Evolutionary conservation across 2,797 vertebrate species (phyloP).

Genomic region (Sebastes melanostomus): DNA sequence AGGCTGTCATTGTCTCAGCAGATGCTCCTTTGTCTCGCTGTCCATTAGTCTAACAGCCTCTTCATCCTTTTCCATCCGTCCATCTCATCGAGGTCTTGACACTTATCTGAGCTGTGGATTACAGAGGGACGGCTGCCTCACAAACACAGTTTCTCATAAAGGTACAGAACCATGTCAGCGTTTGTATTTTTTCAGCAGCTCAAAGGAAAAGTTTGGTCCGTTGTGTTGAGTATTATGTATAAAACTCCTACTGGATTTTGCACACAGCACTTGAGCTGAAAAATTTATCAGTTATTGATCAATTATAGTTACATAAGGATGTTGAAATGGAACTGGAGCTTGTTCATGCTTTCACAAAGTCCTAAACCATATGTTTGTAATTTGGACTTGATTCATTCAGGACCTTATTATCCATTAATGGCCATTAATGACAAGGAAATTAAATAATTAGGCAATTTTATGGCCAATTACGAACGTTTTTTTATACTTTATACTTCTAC

Average conservation of each 20-base stretch:
- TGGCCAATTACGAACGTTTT: neutral
- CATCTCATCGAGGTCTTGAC: constrained; percentile 52
- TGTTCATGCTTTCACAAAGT: neutral
- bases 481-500: neutral
- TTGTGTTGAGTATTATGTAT: neutral
- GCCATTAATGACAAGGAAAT: neutral
- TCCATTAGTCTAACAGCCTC: constrained; percentile 60
- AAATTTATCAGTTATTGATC: neutral
- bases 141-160: neutral
- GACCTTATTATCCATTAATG: neutral
- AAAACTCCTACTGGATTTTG: neutral
- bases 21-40: constrained; percentile 59
- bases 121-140: constrained; percentile 2
- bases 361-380: neutral
- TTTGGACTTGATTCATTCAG: neutral
- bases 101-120: constrained; percentile 43
- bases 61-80: constrained; percentile 50
- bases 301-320: neutral
- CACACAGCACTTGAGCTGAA: neutral
- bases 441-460: neutral
- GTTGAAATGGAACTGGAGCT: neutral
- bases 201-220: neutral
- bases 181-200: neutral
- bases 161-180: neutral
- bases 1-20: constrained; percentile 36